Conservation (phyloP, 2,113 vertebrate species). For the Colossoma macropomum region DNA sequence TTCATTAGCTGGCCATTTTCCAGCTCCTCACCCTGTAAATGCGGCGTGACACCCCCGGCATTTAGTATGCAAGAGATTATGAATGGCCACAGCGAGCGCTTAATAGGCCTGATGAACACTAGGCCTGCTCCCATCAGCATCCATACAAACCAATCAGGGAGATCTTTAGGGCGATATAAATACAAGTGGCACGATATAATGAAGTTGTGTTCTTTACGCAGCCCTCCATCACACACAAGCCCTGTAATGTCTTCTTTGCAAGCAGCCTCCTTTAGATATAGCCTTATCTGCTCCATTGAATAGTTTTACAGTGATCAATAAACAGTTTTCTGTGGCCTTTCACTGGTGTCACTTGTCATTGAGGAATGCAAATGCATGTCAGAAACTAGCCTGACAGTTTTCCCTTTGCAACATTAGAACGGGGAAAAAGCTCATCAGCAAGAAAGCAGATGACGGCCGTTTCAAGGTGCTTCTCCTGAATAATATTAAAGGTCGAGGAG, state of each 20-base stretch:
- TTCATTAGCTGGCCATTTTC: slow-evolving; percentile 67
- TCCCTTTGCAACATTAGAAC: slow-evolving; percentile 72
- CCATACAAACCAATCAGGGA: slow-evolving; percentile 77
- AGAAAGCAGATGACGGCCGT: slow-evolving; percentile 48
- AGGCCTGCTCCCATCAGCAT: slow-evolving; percentile 78
- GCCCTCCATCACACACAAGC: slow-evolving; percentile 55
- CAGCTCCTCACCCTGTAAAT: slow-evolving; percentile 62
- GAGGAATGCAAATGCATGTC: slow-evolving; percentile 92
- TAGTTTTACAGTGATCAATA: slow-evolving; percentile 97
- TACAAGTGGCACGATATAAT: slow-evolving; percentile 90
- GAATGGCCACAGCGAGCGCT: slow-evolving; percentile 73
- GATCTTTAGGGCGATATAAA: slow-evolving; percentile 77
- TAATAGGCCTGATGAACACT: slow-evolving; percentile 79
- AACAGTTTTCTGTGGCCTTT: slow-evolving; percentile 98
- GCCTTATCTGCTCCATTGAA: slow-evolving; percentile 95
- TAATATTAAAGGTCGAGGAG: slow-evolving; percentile 16
- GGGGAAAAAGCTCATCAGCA: slow-evolving; percentile 54
- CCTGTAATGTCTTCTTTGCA: slow-evolving; percentile 83
- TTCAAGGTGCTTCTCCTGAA: slow-evolving; percentile 30
- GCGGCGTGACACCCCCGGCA: slow-evolving; percentile 67
- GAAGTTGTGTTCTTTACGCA: slow-evolving; percentile 94
- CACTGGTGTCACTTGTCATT: slow-evolving; percentile 91
- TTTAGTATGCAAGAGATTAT: slow-evolving; percentile 83
- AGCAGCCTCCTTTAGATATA: slow-evolving; percentile 81
- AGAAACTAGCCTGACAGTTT: slow-evolving; percentile 95